Base-by-base conservation (phyloP, 2,888 invertebrate species). In the Drepana falcataria region DNA sequence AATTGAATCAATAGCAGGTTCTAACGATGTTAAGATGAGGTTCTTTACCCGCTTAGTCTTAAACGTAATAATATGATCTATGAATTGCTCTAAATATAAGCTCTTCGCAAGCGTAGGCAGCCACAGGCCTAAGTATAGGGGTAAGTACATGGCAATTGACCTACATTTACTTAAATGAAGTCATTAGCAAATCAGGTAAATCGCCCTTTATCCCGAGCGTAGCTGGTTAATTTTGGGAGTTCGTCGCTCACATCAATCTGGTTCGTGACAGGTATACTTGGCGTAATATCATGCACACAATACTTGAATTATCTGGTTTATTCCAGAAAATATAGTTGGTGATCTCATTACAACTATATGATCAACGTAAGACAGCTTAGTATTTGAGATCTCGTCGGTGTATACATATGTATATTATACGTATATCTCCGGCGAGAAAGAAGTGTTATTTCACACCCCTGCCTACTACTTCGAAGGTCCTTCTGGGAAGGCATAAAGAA, bases 81-180 rank as follows among this genome's bases (percentile, higher is more conserved):
- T 59, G 57, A 55, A 63, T 57, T 53, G 49, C 48, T 56, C 57
- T 60, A 68, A 61, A 60, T 60, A 63, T 56, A 55, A 53, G 57
- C 63, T 58, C 64, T 61, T 66, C 59, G 64, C 64, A 61, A 37
- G 3, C 56, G 53, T 54, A 55, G 41, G 60, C 61, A 55, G 58
- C 64, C 63, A 37, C 59, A 53, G 52, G 48, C 53, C 55, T 57
- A 55, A 59, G 54, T 58, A 57, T 61, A 60, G 62, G 57, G 62
- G 64, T 60, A 64, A 63, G 60, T 68, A 59, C 58, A 59, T 53
- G 57, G 60, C 60, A 68, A 67, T 68, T 67, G 69, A 66, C 67
- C 67, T 63, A 66, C 57, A 64, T 63, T 59, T 58, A 55, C 58
- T 51, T 64, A 57, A 64, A 66, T 64, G 55, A 64, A 61, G 61